phyloP scores from a whole-genome alignment of 2,888 invertebrate genomes.

The Volucella zonaria region DNA sequence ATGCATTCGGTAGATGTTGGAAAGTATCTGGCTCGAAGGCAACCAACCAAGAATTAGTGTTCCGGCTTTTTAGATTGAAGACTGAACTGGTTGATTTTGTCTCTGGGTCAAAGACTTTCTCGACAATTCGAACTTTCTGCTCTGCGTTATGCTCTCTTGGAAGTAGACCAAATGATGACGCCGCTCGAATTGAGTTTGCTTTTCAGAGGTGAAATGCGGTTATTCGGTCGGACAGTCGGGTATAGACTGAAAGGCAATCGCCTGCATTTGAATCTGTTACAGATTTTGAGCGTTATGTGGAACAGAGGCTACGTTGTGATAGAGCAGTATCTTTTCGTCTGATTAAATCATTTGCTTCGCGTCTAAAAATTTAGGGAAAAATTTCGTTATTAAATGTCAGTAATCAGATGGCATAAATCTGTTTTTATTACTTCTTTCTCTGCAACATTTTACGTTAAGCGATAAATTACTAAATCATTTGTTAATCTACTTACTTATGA shows the following conservation, averaged over 20 bases:
- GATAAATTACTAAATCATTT: no score
- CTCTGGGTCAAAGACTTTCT: neutral
- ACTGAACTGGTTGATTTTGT: neutral
- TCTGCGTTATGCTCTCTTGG: neutral
- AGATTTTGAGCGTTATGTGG: neutral
- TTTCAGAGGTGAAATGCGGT: neutral
- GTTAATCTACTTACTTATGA: no score
- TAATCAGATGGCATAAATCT: no score
- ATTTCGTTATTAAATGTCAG: no score
- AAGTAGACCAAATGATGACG: neutral
- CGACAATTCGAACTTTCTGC: neutral
- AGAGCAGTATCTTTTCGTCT: no score
- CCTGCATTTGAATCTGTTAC: neutral
- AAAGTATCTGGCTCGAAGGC: no score
- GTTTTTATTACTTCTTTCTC: no score
- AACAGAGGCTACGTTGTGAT: no score
- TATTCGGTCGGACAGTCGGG: slow-evolving; percentile 10
- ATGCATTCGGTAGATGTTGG: slow-evolving; percentile 16
- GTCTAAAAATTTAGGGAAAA: no score
- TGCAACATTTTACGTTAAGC: no score
- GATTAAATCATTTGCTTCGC: no score
- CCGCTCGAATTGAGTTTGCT: neutral
- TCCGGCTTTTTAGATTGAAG: neutral
- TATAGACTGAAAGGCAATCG: neutral
- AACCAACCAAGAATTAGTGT: neutral